Evolutionary conservation across 1,140 invertebrate species (phyloP).

Genomic region (Aethina tumida): DNA sequence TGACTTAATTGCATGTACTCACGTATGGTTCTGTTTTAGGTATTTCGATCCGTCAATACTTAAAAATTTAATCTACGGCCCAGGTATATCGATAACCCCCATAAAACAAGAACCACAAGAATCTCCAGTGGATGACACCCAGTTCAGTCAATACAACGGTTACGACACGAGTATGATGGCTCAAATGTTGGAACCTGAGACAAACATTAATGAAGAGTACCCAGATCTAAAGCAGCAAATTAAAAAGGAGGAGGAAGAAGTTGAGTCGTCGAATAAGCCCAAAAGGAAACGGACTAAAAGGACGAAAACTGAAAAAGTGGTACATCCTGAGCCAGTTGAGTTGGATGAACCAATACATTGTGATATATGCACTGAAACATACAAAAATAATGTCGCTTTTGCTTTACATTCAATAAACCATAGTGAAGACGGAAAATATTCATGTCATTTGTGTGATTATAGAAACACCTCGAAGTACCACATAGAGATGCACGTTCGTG

Average conservation of each 20-base stretch:
- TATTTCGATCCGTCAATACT: slow-evolving; percentile 19
- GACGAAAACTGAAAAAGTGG: too few relatives aligned
- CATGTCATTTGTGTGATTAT: slow-evolving; percentile 37
- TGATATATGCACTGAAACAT: slow-evolving; percentile 28
- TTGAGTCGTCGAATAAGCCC: slow-evolving; percentile 7
- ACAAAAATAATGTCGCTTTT: slow-evolving; percentile 26
- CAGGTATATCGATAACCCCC: slow-evolving; percentile 20
- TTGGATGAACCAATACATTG: slow-evolving; percentile 26
- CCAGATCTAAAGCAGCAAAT: background rate
- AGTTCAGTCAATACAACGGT: slow-evolving; percentile 5
- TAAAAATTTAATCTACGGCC: slow-evolving; percentile 22
- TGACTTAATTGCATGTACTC: background rate
- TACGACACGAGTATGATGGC: background rate
- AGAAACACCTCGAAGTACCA: slow-evolving; percentile 36
- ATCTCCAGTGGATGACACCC: slow-evolving; percentile 2
- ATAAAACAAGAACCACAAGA: slow-evolving; percentile 14
- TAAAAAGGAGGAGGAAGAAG: slow-evolving; percentile 11
- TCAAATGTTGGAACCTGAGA: slow-evolving; percentile 1
- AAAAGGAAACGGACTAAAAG: slow-evolving; percentile 7
- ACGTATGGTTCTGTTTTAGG: slow-evolving; percentile 19
- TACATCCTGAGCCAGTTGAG: slow-evolving; percentile 43
- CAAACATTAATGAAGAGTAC: background rate
- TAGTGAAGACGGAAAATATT: slow-evolving; percentile 30
- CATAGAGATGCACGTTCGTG: slow-evolving; percentile 33
- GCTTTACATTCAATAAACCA: slow-evolving; percentile 31